These are phyloP conservation scores for Holotrichia oblita DNA, from an alignment of 1,140 invertebrate species.

Conservation along the genomic window DNA sequence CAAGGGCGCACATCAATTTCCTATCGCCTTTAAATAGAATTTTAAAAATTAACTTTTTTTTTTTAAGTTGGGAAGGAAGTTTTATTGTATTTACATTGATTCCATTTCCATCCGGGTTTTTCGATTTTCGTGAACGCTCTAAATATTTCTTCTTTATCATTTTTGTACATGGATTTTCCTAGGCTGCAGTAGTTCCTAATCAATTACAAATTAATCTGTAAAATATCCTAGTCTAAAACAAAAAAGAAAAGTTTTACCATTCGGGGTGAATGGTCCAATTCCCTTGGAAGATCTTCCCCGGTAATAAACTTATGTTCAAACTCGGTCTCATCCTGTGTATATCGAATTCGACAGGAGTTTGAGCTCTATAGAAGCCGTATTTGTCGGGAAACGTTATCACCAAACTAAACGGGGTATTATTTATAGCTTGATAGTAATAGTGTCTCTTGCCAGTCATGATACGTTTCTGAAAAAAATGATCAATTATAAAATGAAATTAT, in stretches of 20 bases:
- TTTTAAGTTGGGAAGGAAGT: too few relatives aligned
- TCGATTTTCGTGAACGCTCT: constrained; percentile 75
- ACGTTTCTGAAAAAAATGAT: constrained; percentile 60
- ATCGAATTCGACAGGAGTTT: constrained; percentile 72
- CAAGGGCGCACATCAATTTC: constrained; percentile 81
- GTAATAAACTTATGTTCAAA: constrained; percentile 65
- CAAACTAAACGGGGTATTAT: constrained; percentile 77
- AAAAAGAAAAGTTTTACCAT: constrained; percentile 67
- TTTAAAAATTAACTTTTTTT: too few relatives aligned
- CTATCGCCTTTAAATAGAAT: constrained; percentile 70
- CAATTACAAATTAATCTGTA: too few relatives aligned
- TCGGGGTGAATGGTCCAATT: constrained; percentile 93
- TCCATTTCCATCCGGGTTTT: constrained; percentile 80
- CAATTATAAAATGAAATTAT: background rate
- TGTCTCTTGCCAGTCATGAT: constrained; percentile 70
- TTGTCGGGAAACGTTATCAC: constrained; percentile 74
- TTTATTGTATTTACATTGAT: constrained; percentile 62
- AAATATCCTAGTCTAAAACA: background rate
- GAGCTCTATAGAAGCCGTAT: constrained; percentile 77
- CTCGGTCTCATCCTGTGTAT: constrained; percentile 69
- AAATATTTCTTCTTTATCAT: constrained; percentile 72
- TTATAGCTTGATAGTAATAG: constrained; percentile 73
- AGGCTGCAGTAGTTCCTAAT: constrained; percentile 47
- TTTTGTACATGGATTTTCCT: constrained; percentile 63
- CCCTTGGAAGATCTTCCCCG: constrained; percentile 74